phyloP scores from a whole-genome alignment of 2,113 vertebrate genomes.

The Progne subis region DNA sequence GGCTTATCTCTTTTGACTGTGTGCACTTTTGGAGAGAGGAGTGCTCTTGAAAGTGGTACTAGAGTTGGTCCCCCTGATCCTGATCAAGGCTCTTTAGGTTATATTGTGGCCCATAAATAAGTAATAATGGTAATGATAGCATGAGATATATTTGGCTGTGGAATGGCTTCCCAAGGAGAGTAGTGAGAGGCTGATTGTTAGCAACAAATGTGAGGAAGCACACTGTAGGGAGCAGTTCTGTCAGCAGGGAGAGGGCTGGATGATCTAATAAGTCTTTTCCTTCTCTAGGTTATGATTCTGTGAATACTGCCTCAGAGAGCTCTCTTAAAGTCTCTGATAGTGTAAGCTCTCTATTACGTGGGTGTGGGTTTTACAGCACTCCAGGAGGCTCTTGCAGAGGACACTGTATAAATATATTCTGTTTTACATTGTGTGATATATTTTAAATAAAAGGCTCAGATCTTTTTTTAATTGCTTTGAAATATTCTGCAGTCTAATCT shows the following conservation, averaged over 20 bases:
- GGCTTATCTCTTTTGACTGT: not conserved
- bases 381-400: slow-evolving; percentile 29
- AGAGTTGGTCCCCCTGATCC: not conserved
- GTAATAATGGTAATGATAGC: slow-evolving; percentile 34
- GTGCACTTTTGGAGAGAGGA: not conserved
- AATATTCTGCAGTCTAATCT: slow-evolving; percentile 6
- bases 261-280: slow-evolving; percentile 56
- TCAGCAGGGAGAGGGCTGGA: slow-evolving; percentile 34
- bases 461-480: slow-evolving; percentile 54
- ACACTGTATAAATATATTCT: slow-evolving; percentile 57
- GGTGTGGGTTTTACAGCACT: slow-evolving; percentile 46
- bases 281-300: slow-evolving; percentile 50
- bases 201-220: slow-evolving; percentile 22
- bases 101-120: slow-evolving; percentile 14
- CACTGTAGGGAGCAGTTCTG: not conserved
- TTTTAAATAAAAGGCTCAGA: slow-evolving; percentile 52
- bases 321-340: slow-evolving; percentile 47
- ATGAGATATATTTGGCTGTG: slow-evolving; percentile 18
- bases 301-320: slow-evolving; percentile 22
- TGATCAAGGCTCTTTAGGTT: slow-evolving; percentile 25
- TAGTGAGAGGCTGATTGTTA: slow-evolving; percentile 13
- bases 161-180: slow-evolving; percentile 44
- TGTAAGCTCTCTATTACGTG: slow-evolving; percentile 38
- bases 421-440: slow-evolving; percentile 48
- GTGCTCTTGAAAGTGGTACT: not conserved